Evolutionary conservation across 2,888 invertebrate genomes (phyloP).

Genomic region (Drosophila borealis): DNA sequence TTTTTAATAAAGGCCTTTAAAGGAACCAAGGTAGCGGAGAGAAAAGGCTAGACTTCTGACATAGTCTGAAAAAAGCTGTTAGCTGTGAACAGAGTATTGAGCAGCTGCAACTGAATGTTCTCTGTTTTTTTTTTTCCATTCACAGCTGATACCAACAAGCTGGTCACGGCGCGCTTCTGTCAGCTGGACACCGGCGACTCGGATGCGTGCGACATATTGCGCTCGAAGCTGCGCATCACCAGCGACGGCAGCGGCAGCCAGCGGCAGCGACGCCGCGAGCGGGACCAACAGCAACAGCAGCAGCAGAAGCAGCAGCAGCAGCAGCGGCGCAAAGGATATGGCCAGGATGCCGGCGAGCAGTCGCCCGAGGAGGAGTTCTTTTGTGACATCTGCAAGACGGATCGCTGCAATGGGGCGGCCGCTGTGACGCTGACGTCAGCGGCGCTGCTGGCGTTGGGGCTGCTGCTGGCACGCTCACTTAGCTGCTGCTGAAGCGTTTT

Average conservation of each 20-base stretch:
- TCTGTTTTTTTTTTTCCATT: background rate
- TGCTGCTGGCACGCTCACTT: conserved; percentile 31
- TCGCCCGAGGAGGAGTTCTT: conserved; percentile 72
- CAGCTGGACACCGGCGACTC: conserved; percentile 83
- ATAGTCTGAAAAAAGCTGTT: too few species aligned
- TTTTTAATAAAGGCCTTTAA: too few species aligned
- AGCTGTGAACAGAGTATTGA: too few species aligned
- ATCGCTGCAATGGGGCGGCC: conserved; percentile 81
- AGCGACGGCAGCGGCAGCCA: conserved; percentile 25
- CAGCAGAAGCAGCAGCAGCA: conserved; percentile 26
- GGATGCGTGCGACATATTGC: conserved; percentile 82
- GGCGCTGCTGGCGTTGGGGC: conserved; percentile 3
- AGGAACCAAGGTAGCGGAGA: too few species aligned
- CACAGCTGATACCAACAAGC: conserved; percentile 64
- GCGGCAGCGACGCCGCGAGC: conserved; percentile 42
- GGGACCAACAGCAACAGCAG: conserved; percentile 40
- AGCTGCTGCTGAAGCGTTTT: conserved; percentile 44
- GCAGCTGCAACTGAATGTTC: background rate
- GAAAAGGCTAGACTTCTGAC: too few species aligned
- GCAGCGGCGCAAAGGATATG: conserved; percentile 58
- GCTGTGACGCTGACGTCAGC: conserved; percentile 47
- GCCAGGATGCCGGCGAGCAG: conserved; percentile 38
- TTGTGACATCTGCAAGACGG: conserved; percentile 82
- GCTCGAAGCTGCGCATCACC: conserved; percentile 68
- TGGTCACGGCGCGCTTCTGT: conserved; percentile 83